These are phyloP conservation scores for Nemotelus pantherinus DNA, from an alignment of 2,888 invertebrate species.

Conservation along the genomic window DNA sequence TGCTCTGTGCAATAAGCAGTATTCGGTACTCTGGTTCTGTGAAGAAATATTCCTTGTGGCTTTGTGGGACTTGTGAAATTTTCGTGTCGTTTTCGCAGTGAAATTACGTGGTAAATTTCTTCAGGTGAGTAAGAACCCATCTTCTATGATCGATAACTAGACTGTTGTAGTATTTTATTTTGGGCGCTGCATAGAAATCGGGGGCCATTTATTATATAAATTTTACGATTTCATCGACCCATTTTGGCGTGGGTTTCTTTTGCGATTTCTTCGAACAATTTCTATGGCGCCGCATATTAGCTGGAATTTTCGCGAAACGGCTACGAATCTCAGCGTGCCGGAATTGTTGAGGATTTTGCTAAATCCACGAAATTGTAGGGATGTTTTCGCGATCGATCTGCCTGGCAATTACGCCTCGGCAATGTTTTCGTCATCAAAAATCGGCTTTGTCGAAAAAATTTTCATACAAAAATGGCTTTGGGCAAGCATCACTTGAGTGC, in stretches of 20 bases:
- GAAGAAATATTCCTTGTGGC: slow-evolving; percentile 29
- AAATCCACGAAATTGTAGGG: slow-evolving; percentile 27
- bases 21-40: not conserved
- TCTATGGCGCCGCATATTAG: slow-evolving; percentile 46
- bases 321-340: slow-evolving; percentile 7
- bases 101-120: slow-evolving; percentile 57
- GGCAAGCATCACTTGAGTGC: slow-evolving; percentile 49
- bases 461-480: slow-evolving; percentile 50
- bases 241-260: slow-evolving; percentile 56
- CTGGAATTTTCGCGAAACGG: slow-evolving; percentile 18
- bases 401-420: slow-evolving; percentile 48
- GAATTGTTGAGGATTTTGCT: slow-evolving; percentile 37
- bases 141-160: slow-evolving; percentile 57
- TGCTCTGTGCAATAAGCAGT: slow-evolving; percentile 10
- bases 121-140: slow-evolving; percentile 59
- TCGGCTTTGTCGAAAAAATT: slow-evolving; percentile 40
- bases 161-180: slow-evolving; percentile 55
- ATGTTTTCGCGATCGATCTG: slow-evolving; percentile 5
- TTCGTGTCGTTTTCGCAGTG: slow-evolving; percentile 55
- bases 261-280: slow-evolving; percentile 46
- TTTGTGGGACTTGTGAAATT: slow-evolving; percentile 48
- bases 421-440: slow-evolving; percentile 52
- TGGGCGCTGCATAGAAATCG: slow-evolving; percentile 53
- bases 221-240: slow-evolving; percentile 58
- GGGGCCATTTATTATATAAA: slow-evolving; percentile 61